Evolutionary conservation across 2,113 vertebrate species (phyloP), one percentile per base, ranked within the genome.

Genomic region (Hydrochoerus hydrochaeris): DNA sequence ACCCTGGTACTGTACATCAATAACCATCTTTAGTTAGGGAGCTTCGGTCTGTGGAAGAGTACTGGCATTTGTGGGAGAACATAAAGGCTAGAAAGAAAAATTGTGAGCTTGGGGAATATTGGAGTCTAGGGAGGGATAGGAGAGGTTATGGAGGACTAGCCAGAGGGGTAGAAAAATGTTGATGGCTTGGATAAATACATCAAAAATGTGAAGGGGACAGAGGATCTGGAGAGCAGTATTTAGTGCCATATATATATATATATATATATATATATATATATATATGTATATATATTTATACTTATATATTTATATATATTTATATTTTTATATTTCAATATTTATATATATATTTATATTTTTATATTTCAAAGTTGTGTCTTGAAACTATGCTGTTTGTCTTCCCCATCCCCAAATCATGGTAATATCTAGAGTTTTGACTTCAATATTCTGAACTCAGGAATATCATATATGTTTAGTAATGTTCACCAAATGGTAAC

Each of bases 11-110:
- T 97, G 98, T 98, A 98, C 98, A 99, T 99, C 99, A 99, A 99
- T 99, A 99, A 99, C 98, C 98, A 98, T 98, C 98, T 99, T 99
- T 99, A 99, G 98, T 99, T 99, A 99, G 99, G 98, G 98, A 98
- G 98, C 98, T 97, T 97, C 90, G 94, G 98, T 97, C 98, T 98
- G 98, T 98, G 98, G 98, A 98, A 95, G 97, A 96, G 93, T 96
- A 22, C 96, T 96, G 98, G 99, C 98, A 97, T 98, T 98, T 98
- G 98, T 98, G 97, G 98, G 97, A 97, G 97, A 98, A 98, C 98
- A 98, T 99, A 99, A 99, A 99, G 98, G 95, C 98, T 90, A 20
- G 98, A 96, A 98, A 98, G 98, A 98, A 98, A 98, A 99, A 99
- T 98, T 97, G 98, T 98, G 98, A 98, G 98, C 98, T 96, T 97